Evolutionary conservation across 2,113 vertebrate species (phyloP).

Genomic region (Dolichallabes microphthalmus): DNA sequence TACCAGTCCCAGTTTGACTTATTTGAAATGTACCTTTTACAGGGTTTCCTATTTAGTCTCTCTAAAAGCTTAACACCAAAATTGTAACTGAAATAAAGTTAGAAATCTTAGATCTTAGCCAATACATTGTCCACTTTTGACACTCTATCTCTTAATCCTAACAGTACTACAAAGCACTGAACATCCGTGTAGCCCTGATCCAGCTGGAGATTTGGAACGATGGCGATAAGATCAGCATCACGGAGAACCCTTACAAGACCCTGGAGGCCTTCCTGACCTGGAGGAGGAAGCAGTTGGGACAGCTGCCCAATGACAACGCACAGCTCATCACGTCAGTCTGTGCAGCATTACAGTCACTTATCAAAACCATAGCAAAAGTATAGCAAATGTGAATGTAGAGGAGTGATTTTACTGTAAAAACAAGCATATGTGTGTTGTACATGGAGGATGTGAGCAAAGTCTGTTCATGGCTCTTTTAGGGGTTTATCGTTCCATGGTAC

Average conservation of each 20-base stretch:
- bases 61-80: neutral
- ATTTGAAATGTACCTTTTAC: too few relatives aligned
- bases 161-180: slow-evolving; percentile 90
- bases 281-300: slow-evolving; percentile 83
- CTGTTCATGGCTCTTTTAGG: slow-evolving; percentile 68
- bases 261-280: slow-evolving; percentile 89
- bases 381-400: neutral
- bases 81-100: neutral
- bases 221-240: slow-evolving; percentile 79
- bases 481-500: slow-evolving; percentile 87
- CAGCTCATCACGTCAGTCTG: slow-evolving; percentile 90
- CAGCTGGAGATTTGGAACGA: slow-evolving; percentile 90
- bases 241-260: slow-evolving; percentile 87
- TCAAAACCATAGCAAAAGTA: neutral
- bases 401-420: neutral
- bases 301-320: slow-evolving; percentile 88
- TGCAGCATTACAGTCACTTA: neutral
- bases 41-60: too few relatives aligned
- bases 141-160: slow-evolving; percentile 1
- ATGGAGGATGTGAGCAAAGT: neutral
- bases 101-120: neutral
- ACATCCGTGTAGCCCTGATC: slow-evolving; percentile 90
- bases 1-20: too few relatives aligned
- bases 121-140: neutral
- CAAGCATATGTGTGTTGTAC: neutral